Conservation (phyloP, 2,797 vertebrate genomes). For the Remorina albescens region DNA sequence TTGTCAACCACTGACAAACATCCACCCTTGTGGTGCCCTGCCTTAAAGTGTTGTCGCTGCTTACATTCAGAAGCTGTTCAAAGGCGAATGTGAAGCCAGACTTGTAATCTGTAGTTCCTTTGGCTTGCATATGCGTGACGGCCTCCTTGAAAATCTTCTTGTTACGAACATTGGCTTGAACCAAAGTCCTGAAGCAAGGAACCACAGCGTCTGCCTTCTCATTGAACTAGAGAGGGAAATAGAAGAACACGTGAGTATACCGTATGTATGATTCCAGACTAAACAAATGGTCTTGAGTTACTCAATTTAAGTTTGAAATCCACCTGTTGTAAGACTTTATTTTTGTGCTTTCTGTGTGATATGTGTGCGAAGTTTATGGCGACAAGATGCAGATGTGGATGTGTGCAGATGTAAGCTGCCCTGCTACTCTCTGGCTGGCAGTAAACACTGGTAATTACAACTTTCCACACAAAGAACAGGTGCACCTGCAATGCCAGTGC, state of each 20-base stretch:
- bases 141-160: slow-evolving; percentile 98
- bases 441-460: slow-evolving; percentile 81
- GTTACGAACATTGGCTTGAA: slow-evolving; percentile 97
- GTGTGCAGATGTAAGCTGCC: slow-evolving; percentile 75
- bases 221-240: slow-evolving; percentile 88
- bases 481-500: slow-evolving; percentile 75
- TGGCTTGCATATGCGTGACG: slow-evolving; percentile 94
- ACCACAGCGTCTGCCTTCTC: slow-evolving; percentile 95
- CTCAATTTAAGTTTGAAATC: not conserved
- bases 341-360: slow-evolving; percentile 14
- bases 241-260: slow-evolving; percentile 14
- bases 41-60: slow-evolving; percentile 55
- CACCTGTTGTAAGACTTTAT: slow-evolving; percentile 9
- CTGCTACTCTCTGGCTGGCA: slow-evolving; percentile 72
- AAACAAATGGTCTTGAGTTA: slow-evolving; percentile 8
- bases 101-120: slow-evolving; percentile 98
- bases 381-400: slow-evolving; percentile 52
- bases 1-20: slow-evolving; percentile 29
- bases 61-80: slow-evolving; percentile 97
- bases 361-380: slow-evolving; percentile 32
- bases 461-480: slow-evolving; percentile 82
- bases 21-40: slow-evolving; percentile 3
- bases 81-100: slow-evolving; percentile 98
- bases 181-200: slow-evolving; percentile 95
- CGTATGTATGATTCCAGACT: not conserved